Percentiles rank a stretch among this genome's conserved stretches.
phyloP scores from a whole-genome alignment of 2,888 invertebrate species.

The Onthophagus sagittarius region DNA sequence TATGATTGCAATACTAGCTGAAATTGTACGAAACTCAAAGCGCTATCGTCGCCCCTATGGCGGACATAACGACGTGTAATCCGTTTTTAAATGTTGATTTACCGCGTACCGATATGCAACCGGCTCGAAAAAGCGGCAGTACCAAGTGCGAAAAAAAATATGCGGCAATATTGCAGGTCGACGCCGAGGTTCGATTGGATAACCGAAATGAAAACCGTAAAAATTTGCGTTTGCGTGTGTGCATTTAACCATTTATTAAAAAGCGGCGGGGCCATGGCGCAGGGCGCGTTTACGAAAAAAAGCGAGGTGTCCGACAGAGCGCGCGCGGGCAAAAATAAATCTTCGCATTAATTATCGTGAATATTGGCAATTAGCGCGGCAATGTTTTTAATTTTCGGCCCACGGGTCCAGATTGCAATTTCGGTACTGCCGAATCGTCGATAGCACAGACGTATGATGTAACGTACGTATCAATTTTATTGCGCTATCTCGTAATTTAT shows the following conservation, averaged over 20 bases:
- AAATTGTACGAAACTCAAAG: not conserved
- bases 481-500: slow-evolving; percentile 21
- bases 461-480: slow-evolving; percentile 23
- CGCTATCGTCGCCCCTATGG: not conserved
- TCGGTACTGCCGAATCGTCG: not conserved
- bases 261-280: not conserved
- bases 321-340: slow-evolving; percentile 18
- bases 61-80: slow-evolving; percentile 6
- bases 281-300: not conserved
- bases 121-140: not conserved
- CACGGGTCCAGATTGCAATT: not conserved
- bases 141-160: not conserved
- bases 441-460: not conserved
- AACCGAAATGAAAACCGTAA: slow-evolving; percentile 10
- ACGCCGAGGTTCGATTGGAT: not conserved
- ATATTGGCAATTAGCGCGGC: slow-evolving; percentile 22
- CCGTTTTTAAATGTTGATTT: slow-evolving; percentile 11
- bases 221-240: slow-evolving; percentile 8
- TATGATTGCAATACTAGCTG: not conserved
- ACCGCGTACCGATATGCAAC: slow-evolving; percentile 3
- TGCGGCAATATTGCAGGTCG: not conserved
- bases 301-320: not conserved
- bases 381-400: slow-evolving; percentile 24
- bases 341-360: slow-evolving; percentile 23
- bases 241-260: slow-evolving; percentile 10